A percentile compares a stretch with the other conserved stretches of the same genome.
Conservation (phyloP, 2,113 vertebrate species). For the Gymnobelideus leadbeateri region DNA sequence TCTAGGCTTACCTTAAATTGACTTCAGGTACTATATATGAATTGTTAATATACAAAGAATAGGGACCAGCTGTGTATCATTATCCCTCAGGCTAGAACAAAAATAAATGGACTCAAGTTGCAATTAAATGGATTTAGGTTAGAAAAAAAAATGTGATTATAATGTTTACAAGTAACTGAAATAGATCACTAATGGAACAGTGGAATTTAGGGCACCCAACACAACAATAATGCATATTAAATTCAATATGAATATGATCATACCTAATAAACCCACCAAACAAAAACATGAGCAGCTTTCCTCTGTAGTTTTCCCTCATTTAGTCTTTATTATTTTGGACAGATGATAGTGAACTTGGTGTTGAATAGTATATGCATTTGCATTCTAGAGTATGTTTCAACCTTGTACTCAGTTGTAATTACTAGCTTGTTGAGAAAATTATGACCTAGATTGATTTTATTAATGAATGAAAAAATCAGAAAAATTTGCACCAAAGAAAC, state of each 20-base stretch:
- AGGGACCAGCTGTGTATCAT: background rate
- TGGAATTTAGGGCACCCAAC: background rate
- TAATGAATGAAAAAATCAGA: background rate
- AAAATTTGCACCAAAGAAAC: background rate
- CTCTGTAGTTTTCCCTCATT: background rate
- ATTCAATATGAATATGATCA: background rate
- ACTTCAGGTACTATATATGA: background rate
- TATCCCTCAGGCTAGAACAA: background rate
- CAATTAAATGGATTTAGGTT: background rate
- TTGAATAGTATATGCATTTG: background rate
- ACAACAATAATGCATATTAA: background rate
- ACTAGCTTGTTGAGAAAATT: background rate
- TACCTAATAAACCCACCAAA: background rate
- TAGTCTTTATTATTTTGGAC: background rate
- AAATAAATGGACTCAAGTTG: background rate
- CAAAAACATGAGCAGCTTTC: background rate
- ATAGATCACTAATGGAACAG: background rate
- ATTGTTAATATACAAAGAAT: slow-evolving; percentile 1
- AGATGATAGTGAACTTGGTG: background rate
- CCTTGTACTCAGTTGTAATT: background rate
- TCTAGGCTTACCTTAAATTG: background rate
- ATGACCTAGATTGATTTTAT: background rate
- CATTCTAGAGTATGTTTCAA: background rate
- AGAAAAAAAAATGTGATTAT: background rate
- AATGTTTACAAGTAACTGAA: background rate